Evolutionary conservation across 2,113 vertebrate species (phyloP).

Genomic region (Capreolus pygargus): DNA sequence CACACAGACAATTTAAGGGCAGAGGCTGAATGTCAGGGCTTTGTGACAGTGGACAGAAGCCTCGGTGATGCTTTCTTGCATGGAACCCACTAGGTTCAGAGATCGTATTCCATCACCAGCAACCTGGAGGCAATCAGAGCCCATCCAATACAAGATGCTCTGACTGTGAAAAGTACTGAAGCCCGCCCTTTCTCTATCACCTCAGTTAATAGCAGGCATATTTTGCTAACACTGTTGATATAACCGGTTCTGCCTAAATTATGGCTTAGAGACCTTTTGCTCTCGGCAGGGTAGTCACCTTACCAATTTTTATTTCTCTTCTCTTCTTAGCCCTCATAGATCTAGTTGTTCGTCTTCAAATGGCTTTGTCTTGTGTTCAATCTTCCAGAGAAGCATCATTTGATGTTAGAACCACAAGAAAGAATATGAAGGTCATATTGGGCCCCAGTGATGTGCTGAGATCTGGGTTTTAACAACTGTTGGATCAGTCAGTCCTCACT

Average conservation of each 20-base stretch:
- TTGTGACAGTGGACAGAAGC: background rate
- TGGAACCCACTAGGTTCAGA: accelerated
- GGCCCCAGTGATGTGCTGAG: accelerated
- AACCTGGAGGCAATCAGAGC: background rate
- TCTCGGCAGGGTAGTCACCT: background rate
- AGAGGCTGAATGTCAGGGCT: background rate
- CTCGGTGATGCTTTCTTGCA: accelerated
- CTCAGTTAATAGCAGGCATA: no score
- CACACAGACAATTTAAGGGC: accelerated
- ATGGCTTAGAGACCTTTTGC: background rate
- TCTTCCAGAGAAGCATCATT: background rate
- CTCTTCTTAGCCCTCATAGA: background rate
- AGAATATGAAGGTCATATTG: accelerated
- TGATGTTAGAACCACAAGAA: background rate
- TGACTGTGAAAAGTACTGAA: accelerated
- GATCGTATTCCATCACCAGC: accelerated
- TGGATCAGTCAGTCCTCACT: background rate
- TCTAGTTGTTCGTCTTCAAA: background rate
- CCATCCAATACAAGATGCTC: accelerated
- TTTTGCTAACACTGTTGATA: background rate
- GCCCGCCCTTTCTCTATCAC: background rate
- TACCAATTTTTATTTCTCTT: background rate
- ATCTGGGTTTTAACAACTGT: accelerated
- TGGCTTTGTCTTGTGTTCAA: background rate
- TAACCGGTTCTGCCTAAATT: background rate